Base-by-base conservation (phyloP, 2,113 vertebrate species). In the Ictalurus furcatus region DNA sequence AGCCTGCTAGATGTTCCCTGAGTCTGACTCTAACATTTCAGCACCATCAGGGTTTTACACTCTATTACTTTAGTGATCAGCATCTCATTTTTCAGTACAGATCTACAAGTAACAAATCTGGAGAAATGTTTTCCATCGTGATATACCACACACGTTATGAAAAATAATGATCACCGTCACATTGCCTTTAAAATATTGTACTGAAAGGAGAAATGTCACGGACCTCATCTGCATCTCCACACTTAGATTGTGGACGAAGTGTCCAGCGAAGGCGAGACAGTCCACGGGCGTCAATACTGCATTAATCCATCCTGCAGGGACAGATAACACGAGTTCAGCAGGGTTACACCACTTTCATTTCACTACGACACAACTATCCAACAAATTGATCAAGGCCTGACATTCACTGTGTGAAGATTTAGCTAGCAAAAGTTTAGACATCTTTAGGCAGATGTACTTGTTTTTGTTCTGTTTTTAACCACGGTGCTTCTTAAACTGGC, bases 161-260 rank as follows among this genome's bases (percentile, higher is more conserved):
- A 69, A 71, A 83, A 56, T 21, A 37, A 21, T 71, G 2, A 44
- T 54, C 1, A n/a, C 37, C n/a, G 28, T 61, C 21, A 87, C 23
- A 21, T 52, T 74, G 28, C 5, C 14, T 67, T 48, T 61, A 28
- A 65, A n/a, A 37, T 52, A 37, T 78, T 85, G 69, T 85, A 21
- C 19, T 56, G 61, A 61, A 78, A 30, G 54, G 54, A 54, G 44
- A 76, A 86, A 30, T 76, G 73, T 74, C 86, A 92, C 94, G 80
- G 28, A 99, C 98, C 98, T 99, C 98, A 98, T 98, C 94, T 99
- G 98, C 98, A 99, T 99, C 94, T 99, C 98, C 93, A 99, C 96
- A 0, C 96, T 99, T 89, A 99, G 94, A 92, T 97, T 99, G 93
- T 99, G 98, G 79, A 99, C 96, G 74, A 99, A 99, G 95, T 99